Base-by-base conservation (phyloP, 2,797 vertebrate genomes). In the Tangara arthus region DNA sequence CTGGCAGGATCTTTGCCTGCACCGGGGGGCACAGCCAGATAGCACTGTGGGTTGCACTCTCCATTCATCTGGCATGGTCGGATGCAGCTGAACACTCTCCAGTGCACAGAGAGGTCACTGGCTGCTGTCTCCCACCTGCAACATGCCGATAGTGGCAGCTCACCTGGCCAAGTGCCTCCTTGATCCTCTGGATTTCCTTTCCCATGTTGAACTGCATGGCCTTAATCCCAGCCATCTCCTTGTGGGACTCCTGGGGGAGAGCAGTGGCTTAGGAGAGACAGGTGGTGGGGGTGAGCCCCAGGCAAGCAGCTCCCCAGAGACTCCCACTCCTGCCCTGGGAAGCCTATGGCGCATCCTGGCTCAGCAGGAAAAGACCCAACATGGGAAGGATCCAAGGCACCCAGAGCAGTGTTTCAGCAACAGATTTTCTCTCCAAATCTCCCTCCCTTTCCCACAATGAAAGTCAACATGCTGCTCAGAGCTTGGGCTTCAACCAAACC, bases 221-320 rank as follows among this genome's bases (percentile, higher is more conserved):
- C 90, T 96, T 97, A 37, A 98, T 90, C 8, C 30, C 35, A 4
- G 88, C 75, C 7, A 98, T 83, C 9, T 98, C 97, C 46, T 94
- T 61, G 17, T 96, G 17, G 22, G 98, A 60, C 8, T 97, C 97
- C 89, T 98, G 95, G 24, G 98, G 96, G 56, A 98, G 75, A 50
- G 55, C 60, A 70, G 91, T 63, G 70, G 91, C 89, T 98, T 98
- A 80, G 10, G 39, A 80, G 44, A 91, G 19, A 64, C 0, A 5
- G 18, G 23, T 24, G 22, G 16, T 0, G 0, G 18, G 19, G 6
- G 14, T 50, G 6, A 88, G 34, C n/a, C 30, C 30, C 55, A 34
- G 8, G 20, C 13, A 3, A 63, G 39, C 44, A 59, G 52, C 39
- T 57, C 12, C 26, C 18, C 57, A 70, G 37, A 57, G n/a, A 64